Base-by-base conservation (phyloP, 1,140 invertebrate genomes). In the Ganaspis sp. region DNA sequence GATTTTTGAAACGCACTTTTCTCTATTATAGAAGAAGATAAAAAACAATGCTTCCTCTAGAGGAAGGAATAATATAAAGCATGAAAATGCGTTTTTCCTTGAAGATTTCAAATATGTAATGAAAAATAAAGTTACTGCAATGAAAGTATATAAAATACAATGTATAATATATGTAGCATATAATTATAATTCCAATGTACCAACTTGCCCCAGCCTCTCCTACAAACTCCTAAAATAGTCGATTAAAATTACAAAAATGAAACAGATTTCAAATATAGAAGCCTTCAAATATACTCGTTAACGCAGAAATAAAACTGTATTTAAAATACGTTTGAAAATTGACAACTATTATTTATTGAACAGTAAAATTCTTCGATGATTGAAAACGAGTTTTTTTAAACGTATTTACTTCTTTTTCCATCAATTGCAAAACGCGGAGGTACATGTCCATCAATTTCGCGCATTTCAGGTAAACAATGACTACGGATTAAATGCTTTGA, bases 381-480 rank as follows among this genome's bases (percentile, higher is more conserved):
- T 49, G 45, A 49, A 17, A 49, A 17, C 11, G 26, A 11, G 12
- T 15, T 29, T 64, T 64, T 64, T 64, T 64, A 26, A 17, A 64
- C 26, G 23, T 64, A 58, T 6, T 49, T 49, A 17, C 45, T 49
- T 49, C 53, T 29, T 64, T 64, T 64, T 29, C 21, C 26, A 64
- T 64, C 11, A 34, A 64, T 64, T 9, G 26, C 58, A 34, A 5
- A 64, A 49, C 45, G 58, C 29, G 11, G 26, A 23, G 53, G 53
- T 58, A 23, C 58, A 64, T 64, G 58, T 64, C 58, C 11, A 64
- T 64, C 58, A 64, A 64, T 29, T 64, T 64, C 58, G 23, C 58
- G 58, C 21, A 64, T 64, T 64, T 64, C 58, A 64, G 26, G 21
- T 64, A 34, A 64, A 64, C 58, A 64, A 64, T 64, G 58, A 34